Evolutionary conservation across 2,888 invertebrate species (phyloP), one percentile per base, ranked within the genome.

Genomic region (Chromoteleia sp.): DNA sequence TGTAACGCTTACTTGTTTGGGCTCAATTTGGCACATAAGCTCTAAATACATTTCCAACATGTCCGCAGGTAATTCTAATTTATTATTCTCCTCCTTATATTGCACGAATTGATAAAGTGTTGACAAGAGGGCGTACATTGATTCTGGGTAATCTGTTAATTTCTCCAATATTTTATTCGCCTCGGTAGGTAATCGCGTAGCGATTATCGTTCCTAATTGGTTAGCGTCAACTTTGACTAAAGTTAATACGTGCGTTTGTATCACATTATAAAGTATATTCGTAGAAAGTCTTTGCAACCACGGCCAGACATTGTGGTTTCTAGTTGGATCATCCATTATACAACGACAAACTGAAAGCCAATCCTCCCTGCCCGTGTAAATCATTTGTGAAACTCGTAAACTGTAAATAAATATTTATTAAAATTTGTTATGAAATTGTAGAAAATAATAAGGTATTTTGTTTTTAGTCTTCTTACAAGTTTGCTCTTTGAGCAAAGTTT

Each of bases 321-420:
- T 84, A 2, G 84, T 83, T 7, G 86, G 73, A 81, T 92, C 89
- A 8, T 86, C 76, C 56, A 89, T 87, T 84, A 91, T 87, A 73
- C 91, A 92, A 82, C 86, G 87, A 79, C 91, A 91, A 14, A 91
- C 91, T 0, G 91, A 87, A 17, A 87, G 80, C 91, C 91, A 92
- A 77, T 92, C 91, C 65, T 91, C 91, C 30, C 89, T 86, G 17
- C 88, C 90, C 6, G 88, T 88, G 79, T 91, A 89, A 41, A 92
- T 71, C 17, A 90, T 83, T 79, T 91, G 89, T 1, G 88, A 87
- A 15, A 91, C 90, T 77, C 89, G 87, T 82, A 90, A 84, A 83
- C 91, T 91, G 82, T 12, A 77, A 80, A 56, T 1, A 17, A 39
- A 8, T 6, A 33, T 33, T 33, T 14, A 30, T 21, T 17, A 19